These are phyloP conservation scores for Calliopum simillimum DNA, from an alignment of 2,888 invertebrate species.

Conservation along the genomic window DNA sequence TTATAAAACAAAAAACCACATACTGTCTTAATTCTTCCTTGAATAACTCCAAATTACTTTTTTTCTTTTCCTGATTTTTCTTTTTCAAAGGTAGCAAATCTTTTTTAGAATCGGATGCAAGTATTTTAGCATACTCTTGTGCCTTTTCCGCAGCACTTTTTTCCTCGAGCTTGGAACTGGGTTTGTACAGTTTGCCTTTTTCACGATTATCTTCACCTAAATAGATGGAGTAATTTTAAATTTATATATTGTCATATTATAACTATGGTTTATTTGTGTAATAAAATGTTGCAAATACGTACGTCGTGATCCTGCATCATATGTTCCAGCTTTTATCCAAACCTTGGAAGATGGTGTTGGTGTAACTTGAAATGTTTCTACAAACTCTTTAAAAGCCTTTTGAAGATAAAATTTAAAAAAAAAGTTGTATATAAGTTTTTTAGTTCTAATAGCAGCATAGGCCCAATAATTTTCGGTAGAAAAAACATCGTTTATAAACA, in stretches of 20 bases:
- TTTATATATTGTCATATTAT: background rate
- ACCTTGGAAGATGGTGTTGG: constrained; percentile 85
- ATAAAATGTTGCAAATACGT: constrained; percentile 63
- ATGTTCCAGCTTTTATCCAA: constrained; percentile 98
- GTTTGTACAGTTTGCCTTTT: constrained; percentile 92
- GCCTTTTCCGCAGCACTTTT: constrained; percentile 75
- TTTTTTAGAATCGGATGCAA: constrained; percentile 74
- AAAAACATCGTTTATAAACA: no score
- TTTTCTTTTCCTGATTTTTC: constrained; percentile 87
- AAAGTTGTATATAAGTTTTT: constrained; percentile 14
- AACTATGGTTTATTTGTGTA: background rate
- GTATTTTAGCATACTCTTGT: constrained; percentile 76
- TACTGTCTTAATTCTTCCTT: constrained; percentile 97
- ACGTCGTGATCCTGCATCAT: constrained; percentile 94
- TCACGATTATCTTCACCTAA: constrained; percentile 89
- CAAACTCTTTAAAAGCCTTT: constrained; percentile 95
- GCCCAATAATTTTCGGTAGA: no score
- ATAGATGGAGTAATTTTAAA: constrained; percentile 39
- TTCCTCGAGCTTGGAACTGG: constrained; percentile 80
- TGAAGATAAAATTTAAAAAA: background rate
- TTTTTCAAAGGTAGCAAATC: constrained; percentile 74
- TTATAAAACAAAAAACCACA: constrained; percentile 60
- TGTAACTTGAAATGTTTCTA: constrained; percentile 94
- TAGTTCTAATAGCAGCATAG: background rate
- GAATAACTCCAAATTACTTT: constrained; percentile 96